Conservation (phyloP, 92 coral and sea anemone species). For the Bergia puertoricense region DNA sequence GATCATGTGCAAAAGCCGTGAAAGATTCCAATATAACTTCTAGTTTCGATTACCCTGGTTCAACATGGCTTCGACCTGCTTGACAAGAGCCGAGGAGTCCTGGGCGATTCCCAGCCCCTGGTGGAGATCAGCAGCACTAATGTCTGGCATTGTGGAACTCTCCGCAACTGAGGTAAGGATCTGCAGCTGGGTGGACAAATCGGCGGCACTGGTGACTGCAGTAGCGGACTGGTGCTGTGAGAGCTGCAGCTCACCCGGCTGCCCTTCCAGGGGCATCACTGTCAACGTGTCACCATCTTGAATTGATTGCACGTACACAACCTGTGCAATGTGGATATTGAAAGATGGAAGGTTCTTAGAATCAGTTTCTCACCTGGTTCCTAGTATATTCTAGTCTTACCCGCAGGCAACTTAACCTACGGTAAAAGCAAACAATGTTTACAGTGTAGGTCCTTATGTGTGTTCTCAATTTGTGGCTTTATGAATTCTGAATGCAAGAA, state of each 20-base stretch:
- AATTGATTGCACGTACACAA: conserved; percentile 86
- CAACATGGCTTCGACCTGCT: conserved; percentile 78
- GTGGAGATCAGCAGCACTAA: conserved; percentile 52
- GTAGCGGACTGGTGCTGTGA: conserved; percentile 47
- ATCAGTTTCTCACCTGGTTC: too few relatives aligned
- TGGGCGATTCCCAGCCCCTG: conserved; percentile 48
- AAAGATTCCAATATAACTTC: neutral
- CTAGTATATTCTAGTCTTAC: too few relatives aligned
- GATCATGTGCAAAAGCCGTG: too few relatives aligned
- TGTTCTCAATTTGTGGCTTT: too few relatives aligned
- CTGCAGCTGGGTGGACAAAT: conserved; percentile 63
- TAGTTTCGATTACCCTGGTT: conserved; percentile 55
- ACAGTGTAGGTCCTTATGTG: too few relatives aligned
- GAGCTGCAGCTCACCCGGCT: conserved; percentile 58
- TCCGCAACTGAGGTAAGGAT: conserved; percentile 62
- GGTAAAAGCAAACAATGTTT: too few relatives aligned
- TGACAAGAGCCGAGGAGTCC: conserved; percentile 53
- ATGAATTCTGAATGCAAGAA: too few relatives aligned
- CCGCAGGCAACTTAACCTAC: too few relatives aligned
- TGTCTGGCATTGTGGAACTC: conserved; percentile 45
- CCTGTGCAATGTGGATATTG: conserved; percentile 45
- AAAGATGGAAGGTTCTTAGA: neutral
- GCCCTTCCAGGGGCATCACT: conserved; percentile 80
- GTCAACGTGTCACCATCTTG: conserved; percentile 77
- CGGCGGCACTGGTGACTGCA: conserved; percentile 41